phyloP scores from a whole-genome alignment of 2,888 invertebrate species.

The Heliconius ismenius region DNA sequence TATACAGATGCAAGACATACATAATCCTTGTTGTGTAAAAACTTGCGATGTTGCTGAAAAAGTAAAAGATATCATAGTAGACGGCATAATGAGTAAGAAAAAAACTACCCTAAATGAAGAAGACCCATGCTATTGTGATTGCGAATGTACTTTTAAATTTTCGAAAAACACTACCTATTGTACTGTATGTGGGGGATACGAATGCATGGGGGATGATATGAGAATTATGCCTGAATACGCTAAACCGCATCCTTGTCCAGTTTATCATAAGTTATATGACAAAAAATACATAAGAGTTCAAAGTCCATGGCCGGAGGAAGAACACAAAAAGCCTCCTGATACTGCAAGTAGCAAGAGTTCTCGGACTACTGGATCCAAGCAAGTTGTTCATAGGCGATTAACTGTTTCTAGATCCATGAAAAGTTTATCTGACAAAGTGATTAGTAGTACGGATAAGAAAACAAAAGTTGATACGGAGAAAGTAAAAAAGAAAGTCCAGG shows the following conservation, averaged over 20 bases:
- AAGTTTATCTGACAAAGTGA: slow-evolving; percentile 49
- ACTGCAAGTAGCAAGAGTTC: slow-evolving; percentile 56
- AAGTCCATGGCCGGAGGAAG: slow-evolving; percentile 67
- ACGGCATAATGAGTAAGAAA: slow-evolving; percentile 54
- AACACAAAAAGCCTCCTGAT: slow-evolving; percentile 46
- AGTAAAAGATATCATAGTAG: slow-evolving; percentile 69
- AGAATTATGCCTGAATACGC: slow-evolving; percentile 60
- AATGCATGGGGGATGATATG: slow-evolving; percentile 70
- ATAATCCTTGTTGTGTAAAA: slow-evolving; percentile 68
- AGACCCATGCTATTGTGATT: slow-evolving; percentile 72
- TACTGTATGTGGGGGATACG: slow-evolving; percentile 72
- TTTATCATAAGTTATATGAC: slow-evolving; percentile 73
- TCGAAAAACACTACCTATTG: slow-evolving; percentile 72
- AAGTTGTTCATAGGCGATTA: slow-evolving; percentile 42
- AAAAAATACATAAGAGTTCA: slow-evolving; percentile 60
- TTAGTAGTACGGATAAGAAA: slow-evolving; percentile 49
- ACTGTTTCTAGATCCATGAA: slow-evolving; percentile 49
- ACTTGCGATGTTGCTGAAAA: slow-evolving; percentile 66
- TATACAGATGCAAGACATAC: slow-evolving; percentile 62
- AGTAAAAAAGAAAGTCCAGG: slow-evolving; percentile 49
- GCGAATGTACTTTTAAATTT: slow-evolving; percentile 69
- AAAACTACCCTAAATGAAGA: slow-evolving; percentile 48
- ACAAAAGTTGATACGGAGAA: slow-evolving; percentile 47
- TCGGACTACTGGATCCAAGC: slow-evolving; percentile 50
- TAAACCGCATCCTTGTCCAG: slow-evolving; percentile 73